phyloP scores from a whole-genome alignment of 2,797 vertebrate species.

The Arctocebus calabarensis region DNA sequence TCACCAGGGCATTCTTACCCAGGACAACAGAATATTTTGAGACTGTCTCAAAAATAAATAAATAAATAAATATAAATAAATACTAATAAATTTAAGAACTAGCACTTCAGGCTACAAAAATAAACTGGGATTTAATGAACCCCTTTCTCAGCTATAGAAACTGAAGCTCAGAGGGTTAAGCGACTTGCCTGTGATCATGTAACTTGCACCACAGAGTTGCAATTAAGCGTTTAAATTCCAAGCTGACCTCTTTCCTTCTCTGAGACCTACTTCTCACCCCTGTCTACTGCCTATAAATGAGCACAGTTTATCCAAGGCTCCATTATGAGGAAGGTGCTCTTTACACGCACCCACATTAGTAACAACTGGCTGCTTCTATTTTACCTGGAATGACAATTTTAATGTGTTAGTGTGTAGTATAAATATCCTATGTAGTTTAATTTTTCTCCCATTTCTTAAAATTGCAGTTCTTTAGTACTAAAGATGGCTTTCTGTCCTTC shows the following conservation, averaged over 20 bases:
- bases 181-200: neutral
- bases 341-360: neutral
- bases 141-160: neutral
- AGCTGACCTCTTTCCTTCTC: neutral
- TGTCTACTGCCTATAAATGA: neutral
- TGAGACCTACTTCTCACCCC: neutral
- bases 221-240: neutral
- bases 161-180: neutral
- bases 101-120: neutral
- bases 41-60: no score
- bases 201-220: neutral
- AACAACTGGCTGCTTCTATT: neutral
- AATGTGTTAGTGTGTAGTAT: neutral
- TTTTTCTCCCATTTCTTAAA: constrained; percentile 30
- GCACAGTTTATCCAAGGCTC: neutral
- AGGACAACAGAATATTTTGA: no score
- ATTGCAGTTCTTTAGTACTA: constrained; percentile 74
- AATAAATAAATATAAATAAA: neutral
- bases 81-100: neutral
- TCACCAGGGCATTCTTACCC: no score
- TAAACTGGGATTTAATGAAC: neutral
- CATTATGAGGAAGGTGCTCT: no score
- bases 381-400: neutral
- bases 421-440: neutral
- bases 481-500: neutral